These are phyloP conservation scores for Ectropis crepuscularia DNA, from an alignment of 2,888 invertebrate genomes.

Conservation along the genomic window DNA sequence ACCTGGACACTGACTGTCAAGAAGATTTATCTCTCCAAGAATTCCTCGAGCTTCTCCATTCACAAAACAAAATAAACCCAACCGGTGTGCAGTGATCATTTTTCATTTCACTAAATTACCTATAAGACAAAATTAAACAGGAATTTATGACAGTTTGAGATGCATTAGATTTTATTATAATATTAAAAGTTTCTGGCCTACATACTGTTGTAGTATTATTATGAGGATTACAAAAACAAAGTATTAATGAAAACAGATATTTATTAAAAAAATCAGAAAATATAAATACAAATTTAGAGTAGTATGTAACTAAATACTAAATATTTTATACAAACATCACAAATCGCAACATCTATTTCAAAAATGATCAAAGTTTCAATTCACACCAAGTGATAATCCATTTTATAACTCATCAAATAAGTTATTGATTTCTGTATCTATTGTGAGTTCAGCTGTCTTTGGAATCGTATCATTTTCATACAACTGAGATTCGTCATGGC, in stretches of 20 bases:
- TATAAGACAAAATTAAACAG: constrained; percentile 63
- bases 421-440: constrained; percentile 69
- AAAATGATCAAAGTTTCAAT: background rate
- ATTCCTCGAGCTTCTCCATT: constrained; percentile 77
- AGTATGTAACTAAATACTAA: too few species aligned
- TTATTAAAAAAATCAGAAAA: too few species aligned
- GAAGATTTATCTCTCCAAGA: constrained; percentile 81
- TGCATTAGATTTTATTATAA: constrained; percentile 67
- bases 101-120: constrained; percentile 41
- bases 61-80: constrained; percentile 75
- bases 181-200: constrained; percentile 61
- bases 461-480: constrained; percentile 77
- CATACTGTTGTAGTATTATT: constrained; percentile 44
- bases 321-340: too few species aligned
- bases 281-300: too few species aligned
- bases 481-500: constrained; percentile 70
- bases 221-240: background rate
- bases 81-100: constrained; percentile 70
- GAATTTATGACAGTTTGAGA: constrained; percentile 75
- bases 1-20: constrained; percentile 81
- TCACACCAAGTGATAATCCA: too few species aligned
- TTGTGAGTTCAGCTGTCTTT: constrained; percentile 63
- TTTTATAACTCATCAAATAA: constrained; percentile 76
- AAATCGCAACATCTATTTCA: too few species aligned
- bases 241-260: too few species aligned